Evolutionary conservation across 2,797 vertebrate species (phyloP).

Genomic region (Ispidina picta): DNA sequence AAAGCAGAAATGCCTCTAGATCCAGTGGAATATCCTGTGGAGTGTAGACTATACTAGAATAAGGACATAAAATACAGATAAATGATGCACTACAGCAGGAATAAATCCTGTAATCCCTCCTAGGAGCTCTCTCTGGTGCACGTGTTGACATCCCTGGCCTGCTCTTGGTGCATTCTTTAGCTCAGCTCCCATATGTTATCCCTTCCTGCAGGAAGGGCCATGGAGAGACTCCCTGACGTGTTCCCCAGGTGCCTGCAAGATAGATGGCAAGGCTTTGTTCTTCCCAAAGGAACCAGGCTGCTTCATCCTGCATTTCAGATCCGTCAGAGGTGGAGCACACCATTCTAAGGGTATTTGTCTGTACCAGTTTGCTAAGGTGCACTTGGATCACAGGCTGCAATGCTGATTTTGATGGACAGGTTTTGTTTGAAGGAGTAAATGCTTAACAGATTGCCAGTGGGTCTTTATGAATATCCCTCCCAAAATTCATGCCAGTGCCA

Average conservation of each 20-base stretch:
- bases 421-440: neutral
- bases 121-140: neutral
- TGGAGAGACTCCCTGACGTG: neutral
- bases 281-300: neutral
- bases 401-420: neutral
- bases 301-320: neutral
- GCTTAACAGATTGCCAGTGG: neutral
- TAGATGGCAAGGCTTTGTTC: neutral
- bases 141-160: neutral
- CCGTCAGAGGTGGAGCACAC: neutral
- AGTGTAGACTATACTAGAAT: neutral
- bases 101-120: neutral
- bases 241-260: neutral
- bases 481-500: neutral
- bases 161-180: neutral
- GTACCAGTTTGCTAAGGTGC: neutral
- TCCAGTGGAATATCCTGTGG: neutral
- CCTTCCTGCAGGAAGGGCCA: neutral
- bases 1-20: neutral
- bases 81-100: neutral
- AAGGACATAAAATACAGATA: neutral
- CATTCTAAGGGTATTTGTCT: neutral
- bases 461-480: neutral
- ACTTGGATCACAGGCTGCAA: neutral
- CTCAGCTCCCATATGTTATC: neutral